Conservation (phyloP, 2,888 invertebrate species). For the Embidobia sp. region DNA sequence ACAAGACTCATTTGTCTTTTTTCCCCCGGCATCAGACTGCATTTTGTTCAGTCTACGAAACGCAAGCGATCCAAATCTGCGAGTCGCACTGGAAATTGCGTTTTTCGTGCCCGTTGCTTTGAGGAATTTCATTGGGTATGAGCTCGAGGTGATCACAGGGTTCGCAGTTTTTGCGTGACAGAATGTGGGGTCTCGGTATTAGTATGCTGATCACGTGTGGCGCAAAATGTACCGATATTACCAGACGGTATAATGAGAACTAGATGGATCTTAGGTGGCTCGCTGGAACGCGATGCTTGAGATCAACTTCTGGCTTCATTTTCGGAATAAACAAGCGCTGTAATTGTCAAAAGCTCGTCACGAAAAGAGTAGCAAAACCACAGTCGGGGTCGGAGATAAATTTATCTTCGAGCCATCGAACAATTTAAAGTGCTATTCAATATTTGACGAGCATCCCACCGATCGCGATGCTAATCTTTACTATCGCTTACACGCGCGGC, state of each 20-base stretch:
- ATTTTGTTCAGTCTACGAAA: too few relatives aligned
- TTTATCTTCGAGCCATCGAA: too few relatives aligned
- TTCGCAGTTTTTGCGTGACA: slow-evolving; percentile 9
- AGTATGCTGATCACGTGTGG: slow-evolving; percentile 29
- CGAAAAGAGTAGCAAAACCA: too few relatives aligned
- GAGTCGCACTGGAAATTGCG: too few relatives aligned
- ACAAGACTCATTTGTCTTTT: not conserved
- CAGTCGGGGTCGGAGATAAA: too few relatives aligned
- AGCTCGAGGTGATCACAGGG: not conserved
- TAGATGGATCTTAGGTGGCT: slow-evolving; percentile 15
- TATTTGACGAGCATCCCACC: too few relatives aligned
- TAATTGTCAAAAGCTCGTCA: not conserved
- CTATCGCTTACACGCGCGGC: not conserved
- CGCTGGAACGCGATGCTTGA: slow-evolving; percentile 10
- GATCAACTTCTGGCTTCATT: slow-evolving; percentile 6
- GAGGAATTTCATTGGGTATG: not conserved
- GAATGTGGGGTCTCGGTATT: slow-evolving; percentile 13
- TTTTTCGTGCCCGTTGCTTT: too few relatives aligned
- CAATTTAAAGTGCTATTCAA: too few relatives aligned
- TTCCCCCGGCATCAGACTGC: too few relatives aligned
- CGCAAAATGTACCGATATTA: slow-evolving; percentile 32
- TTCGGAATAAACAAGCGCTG: not conserved
- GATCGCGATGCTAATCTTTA: not conserved
- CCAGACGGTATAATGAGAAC: slow-evolving; percentile 12
- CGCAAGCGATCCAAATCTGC: too few relatives aligned